Evolutionary conservation across 2,888 invertebrate species (phyloP).

Genomic region (Ethmia dodecea): DNA sequence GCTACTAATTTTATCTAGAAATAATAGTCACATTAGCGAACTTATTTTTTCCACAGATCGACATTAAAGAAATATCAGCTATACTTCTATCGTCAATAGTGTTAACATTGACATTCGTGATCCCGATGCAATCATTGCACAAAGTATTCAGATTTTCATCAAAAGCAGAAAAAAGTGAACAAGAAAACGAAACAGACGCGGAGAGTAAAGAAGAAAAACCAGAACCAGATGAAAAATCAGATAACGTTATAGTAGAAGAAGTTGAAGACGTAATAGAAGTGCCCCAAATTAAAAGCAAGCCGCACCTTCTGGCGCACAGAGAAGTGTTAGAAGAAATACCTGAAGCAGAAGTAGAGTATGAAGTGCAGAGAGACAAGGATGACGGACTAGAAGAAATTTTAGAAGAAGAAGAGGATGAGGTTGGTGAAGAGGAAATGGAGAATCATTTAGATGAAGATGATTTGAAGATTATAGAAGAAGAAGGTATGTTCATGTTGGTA

Average conservation of each 20-base stretch:
- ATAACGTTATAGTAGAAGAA: slow-evolving; percentile 17
- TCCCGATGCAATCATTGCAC: slow-evolving; percentile 78
- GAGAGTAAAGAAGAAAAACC: slow-evolving; percentile 22
- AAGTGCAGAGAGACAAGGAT: slow-evolving; percentile 49
- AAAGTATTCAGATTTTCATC: slow-evolving; percentile 41
- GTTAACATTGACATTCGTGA: slow-evolving; percentile 80
- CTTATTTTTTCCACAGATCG: slow-evolving; percentile 69
- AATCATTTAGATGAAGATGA: slow-evolving; percentile 44
- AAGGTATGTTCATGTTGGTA: too few relatives aligned
- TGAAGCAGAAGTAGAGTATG: slow-evolving; percentile 61
- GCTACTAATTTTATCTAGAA: not conserved
- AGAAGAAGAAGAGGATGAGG: slow-evolving; percentile 61
- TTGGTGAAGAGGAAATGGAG: slow-evolving; percentile 33
- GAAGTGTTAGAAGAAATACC: slow-evolving; percentile 68
- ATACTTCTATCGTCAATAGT: slow-evolving; percentile 73
- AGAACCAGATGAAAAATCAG: slow-evolving; percentile 17
- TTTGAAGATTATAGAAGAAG: slow-evolving; percentile 59
- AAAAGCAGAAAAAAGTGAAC: slow-evolving; percentile 23
- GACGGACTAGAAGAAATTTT: slow-evolving; percentile 61
- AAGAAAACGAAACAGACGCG: slow-evolving; percentile 21
- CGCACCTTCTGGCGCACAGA: slow-evolving; percentile 58
- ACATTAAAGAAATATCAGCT: slow-evolving; percentile 70
- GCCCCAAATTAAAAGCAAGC: slow-evolving; percentile 34
- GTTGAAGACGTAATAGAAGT: slow-evolving; percentile 31
- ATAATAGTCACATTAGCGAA: not conserved